Conservation (phyloP, 2,797 vertebrate species). For the Anabacerthia variegaticeps region DNA sequence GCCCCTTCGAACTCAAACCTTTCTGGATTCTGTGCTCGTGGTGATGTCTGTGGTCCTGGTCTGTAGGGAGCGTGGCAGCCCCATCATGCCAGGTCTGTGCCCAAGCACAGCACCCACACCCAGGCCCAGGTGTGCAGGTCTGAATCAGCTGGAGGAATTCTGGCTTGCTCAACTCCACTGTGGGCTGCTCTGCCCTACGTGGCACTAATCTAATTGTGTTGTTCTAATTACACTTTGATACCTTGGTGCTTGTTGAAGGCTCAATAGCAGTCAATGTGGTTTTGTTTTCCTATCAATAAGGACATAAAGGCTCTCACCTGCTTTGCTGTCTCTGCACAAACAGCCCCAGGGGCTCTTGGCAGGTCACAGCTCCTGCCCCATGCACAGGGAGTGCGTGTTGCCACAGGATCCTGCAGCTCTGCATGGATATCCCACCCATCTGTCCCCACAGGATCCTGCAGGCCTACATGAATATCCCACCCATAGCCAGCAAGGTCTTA, state of each 20-base stretch:
- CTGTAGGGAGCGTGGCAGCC: background rate
- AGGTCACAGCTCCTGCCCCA: accelerated
- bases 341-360: accelerated
- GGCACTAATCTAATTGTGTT: conserved; percentile 38
- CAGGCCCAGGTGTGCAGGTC: accelerated
- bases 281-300: conserved; percentile 34
- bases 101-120: background rate
- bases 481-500: background rate
- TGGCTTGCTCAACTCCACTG: background rate
- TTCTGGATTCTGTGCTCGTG: background rate
- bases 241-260: conserved; percentile 5
- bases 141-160: background rate
- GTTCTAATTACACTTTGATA: conserved; percentile 62
- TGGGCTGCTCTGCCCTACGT: background rate
- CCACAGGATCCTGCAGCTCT: background rate
- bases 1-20: background rate
- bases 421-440: too few relatives aligned
- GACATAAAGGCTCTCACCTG: background rate
- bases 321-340: background rate
- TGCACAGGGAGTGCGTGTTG: accelerated
- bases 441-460: background rate
- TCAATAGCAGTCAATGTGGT: conserved; percentile 7
- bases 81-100: accelerated
- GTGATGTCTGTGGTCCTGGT: background rate
- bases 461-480: too few relatives aligned